phyloP scores from a whole-genome alignment of 2,797 vertebrate species.

The Gymnoscopelus braueri region DNA sequence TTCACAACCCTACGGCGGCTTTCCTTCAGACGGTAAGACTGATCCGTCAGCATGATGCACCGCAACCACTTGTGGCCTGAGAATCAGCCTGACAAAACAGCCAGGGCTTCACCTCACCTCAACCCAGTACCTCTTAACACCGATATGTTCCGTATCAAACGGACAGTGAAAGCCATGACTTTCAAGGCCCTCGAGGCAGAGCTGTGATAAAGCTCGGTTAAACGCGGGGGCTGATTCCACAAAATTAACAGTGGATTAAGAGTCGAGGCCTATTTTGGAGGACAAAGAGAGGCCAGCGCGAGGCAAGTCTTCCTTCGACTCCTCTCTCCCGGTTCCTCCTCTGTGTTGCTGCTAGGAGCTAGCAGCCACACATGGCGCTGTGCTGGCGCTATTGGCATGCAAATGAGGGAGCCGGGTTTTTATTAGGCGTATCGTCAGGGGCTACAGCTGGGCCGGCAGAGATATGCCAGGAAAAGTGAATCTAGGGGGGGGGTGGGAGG shows the following conservation, averaged over 20 bases:
- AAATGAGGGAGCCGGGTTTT: conserved; percentile 76
- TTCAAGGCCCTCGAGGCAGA: no score
- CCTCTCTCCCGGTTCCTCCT: conserved; percentile 40
- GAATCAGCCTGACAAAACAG: no score
- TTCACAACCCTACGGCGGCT: conserved; percentile 32
- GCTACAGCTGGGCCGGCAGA: conserved; percentile 83
- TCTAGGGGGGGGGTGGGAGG: conserved; percentile 63
- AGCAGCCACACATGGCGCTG: conserved; percentile 78
- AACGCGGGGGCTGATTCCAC: conserved; percentile 44
- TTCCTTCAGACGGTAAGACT: conserved; percentile 26
- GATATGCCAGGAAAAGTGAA: conserved; percentile 82
- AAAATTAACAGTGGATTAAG: conserved; percentile 67
- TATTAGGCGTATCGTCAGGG: conserved; percentile 85
- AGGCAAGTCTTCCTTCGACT: conserved; percentile 64
- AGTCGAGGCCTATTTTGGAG: conserved; percentile 54
- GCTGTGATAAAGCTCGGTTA: no score
- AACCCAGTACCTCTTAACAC: no score
- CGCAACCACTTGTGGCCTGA: no score
- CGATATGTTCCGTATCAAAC: no score
- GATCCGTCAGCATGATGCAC: not conserved
- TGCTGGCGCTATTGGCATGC: conserved; percentile 78
- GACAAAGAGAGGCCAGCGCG: conserved; percentile 66
- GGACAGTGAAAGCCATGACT: no score
- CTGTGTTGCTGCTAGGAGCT: conserved; percentile 64
- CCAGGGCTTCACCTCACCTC: no score